phyloP scores from a whole-genome alignment of 2,113 vertebrate species.

The Odocoileus hemionus region DNA sequence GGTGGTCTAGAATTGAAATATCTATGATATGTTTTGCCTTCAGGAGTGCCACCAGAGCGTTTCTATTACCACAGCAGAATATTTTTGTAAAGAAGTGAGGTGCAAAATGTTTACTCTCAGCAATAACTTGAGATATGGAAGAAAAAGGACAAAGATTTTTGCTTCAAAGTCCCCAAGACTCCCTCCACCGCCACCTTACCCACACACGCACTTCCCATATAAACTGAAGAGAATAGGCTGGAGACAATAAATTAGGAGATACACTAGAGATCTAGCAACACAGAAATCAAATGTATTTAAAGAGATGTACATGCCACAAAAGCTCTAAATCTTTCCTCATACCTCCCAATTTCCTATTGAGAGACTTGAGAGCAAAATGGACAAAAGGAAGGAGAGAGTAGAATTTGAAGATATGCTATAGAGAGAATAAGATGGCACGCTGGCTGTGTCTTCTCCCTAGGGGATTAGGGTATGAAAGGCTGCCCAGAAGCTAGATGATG shows the following conservation, averaged over 20 bases:
- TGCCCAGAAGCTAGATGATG: neutral
- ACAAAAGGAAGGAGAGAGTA: neutral
- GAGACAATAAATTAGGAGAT: neutral
- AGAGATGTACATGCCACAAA: neutral
- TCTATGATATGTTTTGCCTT: constrained; percentile 25
- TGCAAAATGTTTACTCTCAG: neutral
- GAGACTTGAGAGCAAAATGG: neutral
- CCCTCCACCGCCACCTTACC: neutral
- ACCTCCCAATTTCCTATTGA: neutral
- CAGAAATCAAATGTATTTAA: neutral
- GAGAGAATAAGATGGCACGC: neutral
- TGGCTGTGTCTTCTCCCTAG: neutral
- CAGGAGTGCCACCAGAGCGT: neutral
- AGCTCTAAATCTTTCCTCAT: neutral
- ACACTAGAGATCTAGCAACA: neutral
- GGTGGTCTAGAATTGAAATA: constrained; percentile 24
- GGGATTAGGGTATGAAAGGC: neutral
- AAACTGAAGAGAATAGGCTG: neutral
- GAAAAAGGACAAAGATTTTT: neutral
- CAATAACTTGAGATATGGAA: neutral
- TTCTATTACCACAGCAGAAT: constrained; percentile 19
- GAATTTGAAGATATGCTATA: neutral
- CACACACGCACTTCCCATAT: neutral
- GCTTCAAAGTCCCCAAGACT: neutral
- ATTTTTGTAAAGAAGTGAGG: constrained; percentile 10